Conservation (phyloP, 1,140 invertebrate genomes). For the Anastrepha ludens region DNA sequence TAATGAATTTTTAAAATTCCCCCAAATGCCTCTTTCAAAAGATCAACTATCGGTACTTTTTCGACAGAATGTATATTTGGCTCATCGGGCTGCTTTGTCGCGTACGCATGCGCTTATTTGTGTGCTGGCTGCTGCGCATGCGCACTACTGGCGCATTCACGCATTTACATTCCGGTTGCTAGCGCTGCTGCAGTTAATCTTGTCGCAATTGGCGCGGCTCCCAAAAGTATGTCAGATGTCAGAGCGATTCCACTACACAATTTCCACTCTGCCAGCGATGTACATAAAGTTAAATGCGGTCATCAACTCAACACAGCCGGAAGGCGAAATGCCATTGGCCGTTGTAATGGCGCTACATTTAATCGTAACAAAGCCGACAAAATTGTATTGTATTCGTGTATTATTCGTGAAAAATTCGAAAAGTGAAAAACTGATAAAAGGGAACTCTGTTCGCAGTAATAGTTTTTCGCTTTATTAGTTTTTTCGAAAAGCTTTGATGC, state of each 20-base stretch:
- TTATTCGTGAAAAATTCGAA: neutral
- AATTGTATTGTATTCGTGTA: neutral
- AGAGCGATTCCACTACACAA: neutral
- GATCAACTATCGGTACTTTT: no score
- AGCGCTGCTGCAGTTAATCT: neutral
- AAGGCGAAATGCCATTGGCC: neutral
- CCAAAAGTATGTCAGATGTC: slow-evolving; percentile 26
- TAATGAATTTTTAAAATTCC: no score
- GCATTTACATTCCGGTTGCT: neutral
- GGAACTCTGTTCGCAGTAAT: no score
- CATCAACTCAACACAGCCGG: neutral
- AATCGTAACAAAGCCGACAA: neutral
- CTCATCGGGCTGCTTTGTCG: neutral
- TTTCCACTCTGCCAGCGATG: neutral
- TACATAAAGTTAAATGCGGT: neutral
- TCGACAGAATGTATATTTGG: no score
- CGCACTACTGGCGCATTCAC: neutral
- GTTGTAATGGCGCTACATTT: neutral
- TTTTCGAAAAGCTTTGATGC: no score
- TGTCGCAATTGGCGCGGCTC: neutral
- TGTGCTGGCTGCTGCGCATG: neutral
- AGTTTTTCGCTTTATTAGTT: no score
- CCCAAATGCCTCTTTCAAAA: no score
- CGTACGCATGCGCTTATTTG: neutral
- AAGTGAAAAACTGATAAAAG: neutral